Conservation (phyloP, 2,797 vertebrate species). For the Margarornis squamiger region DNA sequence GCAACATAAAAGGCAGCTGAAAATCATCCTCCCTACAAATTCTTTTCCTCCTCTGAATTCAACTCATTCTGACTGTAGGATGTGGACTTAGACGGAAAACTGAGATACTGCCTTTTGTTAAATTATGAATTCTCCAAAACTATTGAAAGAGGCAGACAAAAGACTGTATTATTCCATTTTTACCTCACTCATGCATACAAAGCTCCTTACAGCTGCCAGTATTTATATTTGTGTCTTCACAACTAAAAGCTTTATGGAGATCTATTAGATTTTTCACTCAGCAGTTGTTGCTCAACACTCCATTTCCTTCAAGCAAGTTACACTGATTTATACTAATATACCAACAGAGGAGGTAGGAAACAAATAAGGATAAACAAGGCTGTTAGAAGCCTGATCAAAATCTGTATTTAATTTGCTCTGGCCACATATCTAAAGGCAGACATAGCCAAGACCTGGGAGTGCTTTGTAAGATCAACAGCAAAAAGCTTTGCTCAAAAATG, state of each 20-base stretch:
- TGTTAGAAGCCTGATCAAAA: background rate
- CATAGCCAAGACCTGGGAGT: background rate
- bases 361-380: background rate
- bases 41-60: background rate
- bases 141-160: background rate
- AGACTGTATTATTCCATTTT: background rate
- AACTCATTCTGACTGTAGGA: background rate
- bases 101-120: background rate
- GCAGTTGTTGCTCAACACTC: background rate
- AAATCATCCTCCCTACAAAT: background rate
- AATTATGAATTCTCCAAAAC: background rate
- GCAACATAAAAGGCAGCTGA: background rate
- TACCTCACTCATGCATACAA: background rate
- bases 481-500: background rate
- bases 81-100: background rate
- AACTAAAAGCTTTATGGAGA: background rate
- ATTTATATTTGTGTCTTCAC: background rate
- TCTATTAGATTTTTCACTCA: background rate
- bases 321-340: background rate
- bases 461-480: background rate
- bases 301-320: background rate
- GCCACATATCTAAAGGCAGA: background rate
- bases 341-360: background rate
- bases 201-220: background rate
- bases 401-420: background rate